These are phyloP conservation scores for Parnassius mnemosyne DNA, from an alignment of 2,888 invertebrate species.

Conservation along the genomic window DNA sequence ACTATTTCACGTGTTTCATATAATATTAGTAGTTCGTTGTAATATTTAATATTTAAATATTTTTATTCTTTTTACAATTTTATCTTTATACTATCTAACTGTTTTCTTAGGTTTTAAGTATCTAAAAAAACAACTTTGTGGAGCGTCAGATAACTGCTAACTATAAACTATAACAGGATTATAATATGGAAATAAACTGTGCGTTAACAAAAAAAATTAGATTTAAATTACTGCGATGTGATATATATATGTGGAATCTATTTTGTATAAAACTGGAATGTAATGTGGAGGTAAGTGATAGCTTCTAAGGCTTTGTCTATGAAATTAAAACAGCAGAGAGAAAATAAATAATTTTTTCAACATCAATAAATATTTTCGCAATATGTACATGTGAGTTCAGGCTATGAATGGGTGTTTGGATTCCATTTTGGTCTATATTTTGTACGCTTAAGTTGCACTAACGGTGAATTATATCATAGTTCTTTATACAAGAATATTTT, in stretches of 20 bases:
- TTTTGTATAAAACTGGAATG: conserved; percentile 55
- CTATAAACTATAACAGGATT: conserved; percentile 49
- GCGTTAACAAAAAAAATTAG: conserved; percentile 42
- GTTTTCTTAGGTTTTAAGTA: conserved; percentile 54
- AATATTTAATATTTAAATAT: conserved; percentile 50
- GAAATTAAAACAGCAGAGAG: conserved; percentile 45
- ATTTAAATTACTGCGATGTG: conserved; percentile 30
- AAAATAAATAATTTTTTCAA: conserved; percentile 48
- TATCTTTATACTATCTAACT: conserved; percentile 61
- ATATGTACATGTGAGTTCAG: conserved; percentile 56
- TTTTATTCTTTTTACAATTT: conserved; percentile 46
- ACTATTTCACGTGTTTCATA: conserved; percentile 38
- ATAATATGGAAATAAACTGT: conserved; percentile 45
- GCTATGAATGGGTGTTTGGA: conserved; percentile 60
- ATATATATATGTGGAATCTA: conserved; percentile 30
- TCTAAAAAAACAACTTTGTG: conserved; percentile 41
- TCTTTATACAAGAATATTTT: conserved; percentile 32
- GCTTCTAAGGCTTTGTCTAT: conserved; percentile 70
- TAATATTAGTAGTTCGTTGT: conserved; percentile 71
- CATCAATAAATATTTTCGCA: conserved; percentile 62
- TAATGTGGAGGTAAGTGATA: conserved; percentile 60
- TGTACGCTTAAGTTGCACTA: conserved; percentile 75
- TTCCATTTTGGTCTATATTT: conserved; percentile 74
- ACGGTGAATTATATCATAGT: conserved; percentile 49
- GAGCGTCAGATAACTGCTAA: conserved; percentile 38